phyloP scores from a whole-genome alignment of 2,888 invertebrate genomes.

The Gandaritis pyraliata region DNA sequence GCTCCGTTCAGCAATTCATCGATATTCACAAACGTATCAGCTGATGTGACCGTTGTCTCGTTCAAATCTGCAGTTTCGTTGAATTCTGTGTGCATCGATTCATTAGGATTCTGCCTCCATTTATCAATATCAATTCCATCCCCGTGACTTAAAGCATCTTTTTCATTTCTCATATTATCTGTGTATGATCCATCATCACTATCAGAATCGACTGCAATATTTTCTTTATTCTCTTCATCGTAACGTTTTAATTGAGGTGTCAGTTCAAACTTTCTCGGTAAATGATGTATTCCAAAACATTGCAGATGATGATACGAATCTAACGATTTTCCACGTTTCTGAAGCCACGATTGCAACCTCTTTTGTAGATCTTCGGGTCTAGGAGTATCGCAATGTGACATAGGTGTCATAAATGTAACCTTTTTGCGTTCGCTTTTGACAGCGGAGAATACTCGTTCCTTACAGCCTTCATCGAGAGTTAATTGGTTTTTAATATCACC shows the following conservation, averaged over 20 bases:
- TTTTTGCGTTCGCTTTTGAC: slow-evolving; percentile 75
- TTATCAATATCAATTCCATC: slow-evolving; percentile 48
- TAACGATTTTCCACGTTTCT: slow-evolving; percentile 76
- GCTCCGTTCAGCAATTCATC: slow-evolving; percentile 74
- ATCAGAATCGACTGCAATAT: slow-evolving; percentile 71
- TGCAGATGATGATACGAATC: slow-evolving; percentile 80
- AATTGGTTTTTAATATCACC: slow-evolving; percentile 61
- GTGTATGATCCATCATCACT: slow-evolving; percentile 70
- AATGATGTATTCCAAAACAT: slow-evolving; percentile 77
- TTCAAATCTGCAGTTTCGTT: slow-evolving; percentile 63
- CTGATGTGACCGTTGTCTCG: slow-evolving; percentile 59
- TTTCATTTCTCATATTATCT: slow-evolving; percentile 64
- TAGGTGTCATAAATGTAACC: slow-evolving; percentile 71
- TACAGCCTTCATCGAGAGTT: slow-evolving; percentile 65
- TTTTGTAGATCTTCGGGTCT: slow-evolving; percentile 69
- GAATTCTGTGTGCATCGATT: slow-evolving; percentile 39
- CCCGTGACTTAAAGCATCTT: slow-evolving; percentile 22
- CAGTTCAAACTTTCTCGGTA: slow-evolving; percentile 14
- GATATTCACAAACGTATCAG: slow-evolving; percentile 50
- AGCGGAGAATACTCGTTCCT: slow-evolving; percentile 64
- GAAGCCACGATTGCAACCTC: slow-evolving; percentile 70
- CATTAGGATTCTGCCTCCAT: slow-evolving; percentile 58
- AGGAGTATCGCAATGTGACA: slow-evolving; percentile 66
- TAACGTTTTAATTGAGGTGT: slow-evolving; percentile 39
- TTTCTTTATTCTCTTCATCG: slow-evolving; percentile 82